Base-by-base conservation (phyloP, 1,140 invertebrate species). In the Drosophila subobscura region DNA sequence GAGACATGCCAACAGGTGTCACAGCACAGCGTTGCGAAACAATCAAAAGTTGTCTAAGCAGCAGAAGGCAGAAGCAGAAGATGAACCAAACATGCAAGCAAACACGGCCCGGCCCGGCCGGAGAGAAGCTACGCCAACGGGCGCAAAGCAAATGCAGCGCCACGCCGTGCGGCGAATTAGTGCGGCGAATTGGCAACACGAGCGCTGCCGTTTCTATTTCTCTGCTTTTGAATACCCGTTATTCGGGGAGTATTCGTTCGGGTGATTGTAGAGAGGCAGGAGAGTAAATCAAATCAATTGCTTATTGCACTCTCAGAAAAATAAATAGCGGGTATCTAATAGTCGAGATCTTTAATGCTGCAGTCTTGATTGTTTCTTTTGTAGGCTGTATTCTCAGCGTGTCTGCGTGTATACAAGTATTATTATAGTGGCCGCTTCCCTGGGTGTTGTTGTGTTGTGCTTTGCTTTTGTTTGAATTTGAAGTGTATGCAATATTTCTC, bases 401-500 rank as follows among this genome's bases (percentile, higher is more conserved):
- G 25, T 68, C 66, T 70, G 66, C 66, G 66, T 70, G 61, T 42
- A 6, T 58, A 14, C 29, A n/a, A 25, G 40, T 58, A 27, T 41
- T 47, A 57, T 27, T 29, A 42, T 37, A 10, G 33, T 37, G 58
- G 45, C 25, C 25, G 55, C 25, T 56, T 67, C 56, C 27, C 22
- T 22, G 45, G 41, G 63, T 27, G 45, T 22, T 29, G 20, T 10
- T 8, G 27, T 47, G 46, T 27, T 56, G 42, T 68, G 63, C 53
- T 54, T 44, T 51, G 49, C 27, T 33, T 33, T 44, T 57, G 33
- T 64, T 64, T 42, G 53, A 54, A 47, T 64, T 64, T 70, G 66
- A 70, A 70, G 66, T 70, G 66, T 68, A 68, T 63, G 63, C 66
- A 70, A 68, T 70, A 70, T 70, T 70, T 70, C 66, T 70, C 46